Evolutionary conservation across 2,797 vertebrate species (phyloP).

Genomic region (Linurgus olivaceus): DNA sequence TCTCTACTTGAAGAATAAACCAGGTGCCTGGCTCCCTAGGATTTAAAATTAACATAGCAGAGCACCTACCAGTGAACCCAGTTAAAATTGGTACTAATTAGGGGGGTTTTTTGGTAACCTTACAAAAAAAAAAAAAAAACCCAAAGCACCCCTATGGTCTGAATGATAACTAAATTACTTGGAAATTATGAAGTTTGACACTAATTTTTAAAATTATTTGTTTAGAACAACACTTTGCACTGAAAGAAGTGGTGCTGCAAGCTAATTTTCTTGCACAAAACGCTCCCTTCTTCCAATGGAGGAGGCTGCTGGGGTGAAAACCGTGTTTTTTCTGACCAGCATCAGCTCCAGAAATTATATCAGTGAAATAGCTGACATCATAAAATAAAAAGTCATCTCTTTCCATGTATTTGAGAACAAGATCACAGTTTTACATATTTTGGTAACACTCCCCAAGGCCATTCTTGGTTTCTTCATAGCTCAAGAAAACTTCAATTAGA

Average conservation of each 20-base stretch:
- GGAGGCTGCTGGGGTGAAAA: slow-evolving; percentile 4
- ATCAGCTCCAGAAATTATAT: slow-evolving; percentile 3
- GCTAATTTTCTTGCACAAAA: not conserved
- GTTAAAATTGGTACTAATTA: not conserved
- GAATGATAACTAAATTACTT: not conserved
- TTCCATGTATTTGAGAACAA: slow-evolving; percentile 23
- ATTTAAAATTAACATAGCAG: not conserved
- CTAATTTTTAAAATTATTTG: not conserved
- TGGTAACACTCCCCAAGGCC: slow-evolving; percentile 53
- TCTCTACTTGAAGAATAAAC: not conserved
- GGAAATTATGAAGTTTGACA: not conserved
- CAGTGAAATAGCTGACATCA: not conserved
- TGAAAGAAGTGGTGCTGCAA: not conserved
- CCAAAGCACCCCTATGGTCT: not conserved
- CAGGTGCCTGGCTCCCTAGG: not conserved
- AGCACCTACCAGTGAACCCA: not conserved
- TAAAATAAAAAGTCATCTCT: slow-evolving; percentile 32
- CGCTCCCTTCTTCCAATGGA: not conserved
- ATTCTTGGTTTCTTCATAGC: slow-evolving; percentile 34
- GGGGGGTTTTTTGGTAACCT: fast-evolving
- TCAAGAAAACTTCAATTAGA: slow-evolving; percentile 43
- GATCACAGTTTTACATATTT: slow-evolving; percentile 35
- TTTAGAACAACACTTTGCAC: not conserved
- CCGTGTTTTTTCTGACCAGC: slow-evolving; percentile 11
- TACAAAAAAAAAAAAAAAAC: not conserved